Base-by-base conservation (phyloP, 2,113 vertebrate genomes). In the Centrocercus urophasianus region DNA sequence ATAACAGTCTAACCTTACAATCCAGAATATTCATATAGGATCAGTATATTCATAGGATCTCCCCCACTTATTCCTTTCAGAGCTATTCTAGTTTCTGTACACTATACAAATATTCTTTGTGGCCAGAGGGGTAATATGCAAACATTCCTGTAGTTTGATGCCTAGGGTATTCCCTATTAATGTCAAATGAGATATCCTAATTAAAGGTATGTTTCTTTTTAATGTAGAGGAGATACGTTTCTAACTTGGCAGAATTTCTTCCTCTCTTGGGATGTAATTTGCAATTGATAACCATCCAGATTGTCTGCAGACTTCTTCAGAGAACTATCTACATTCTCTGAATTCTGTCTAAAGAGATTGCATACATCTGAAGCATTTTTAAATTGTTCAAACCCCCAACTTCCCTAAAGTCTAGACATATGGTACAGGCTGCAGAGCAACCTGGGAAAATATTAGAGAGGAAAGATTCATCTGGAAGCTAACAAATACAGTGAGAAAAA, bases 381-480 rank as follows among this genome's bases (percentile, higher is more conserved):
- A 50, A 8, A 8, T 66, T 34, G 56, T 21, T 63, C 0, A 0
- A 32, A n/a, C 1, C 8, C 3, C 19, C 3, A 10, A 20, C 5
- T 14, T 10, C 0, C 0, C 60, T 32, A 43, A 8, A 75, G 25
- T 42, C 18, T 40, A 1, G 6, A 10, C 20, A 24, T 3, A 45
- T 28, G 13, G 12, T 9, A 12, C 0, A 0, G 28, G 22, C 14
- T 85, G 42, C 20, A 71, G 17, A 75, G 8, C 63, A 50, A 40
- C 19, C 25, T 20, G 22, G 40, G 34, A 32, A 80, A 70, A 30
- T 2, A 9, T 2, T 3, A n/a, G 5, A 69, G 16, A 56, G 42
- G 9, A 42, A 89, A 34, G 8, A 27, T 28, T 1, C 63, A 65
- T 54, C 16, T 34, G 18, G 25, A 72, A 32, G 43, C 25, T 34